A percentile compares a stretch with the other conserved stretches of the same genome.
Evolutionary conservation across 64 coral and sea anemone species (phyloP).

Genomic region (Anthopleura sola): DNA sequence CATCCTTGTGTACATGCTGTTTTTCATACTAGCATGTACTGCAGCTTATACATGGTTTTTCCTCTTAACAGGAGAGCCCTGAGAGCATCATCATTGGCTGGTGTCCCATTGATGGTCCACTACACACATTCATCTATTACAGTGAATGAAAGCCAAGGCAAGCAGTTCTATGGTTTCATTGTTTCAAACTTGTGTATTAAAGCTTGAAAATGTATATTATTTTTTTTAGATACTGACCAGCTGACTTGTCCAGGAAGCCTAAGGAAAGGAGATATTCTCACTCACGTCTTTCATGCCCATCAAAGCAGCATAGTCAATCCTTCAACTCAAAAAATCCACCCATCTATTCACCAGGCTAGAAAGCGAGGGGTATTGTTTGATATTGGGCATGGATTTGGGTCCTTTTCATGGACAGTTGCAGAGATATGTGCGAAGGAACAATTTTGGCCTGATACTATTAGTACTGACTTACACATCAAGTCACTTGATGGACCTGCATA

Average conservation of each 20-base stretch:
- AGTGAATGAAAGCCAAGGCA: constrained; percentile 21
- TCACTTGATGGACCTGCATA: constrained; percentile 64
- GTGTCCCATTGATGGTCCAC: constrained; percentile 85
- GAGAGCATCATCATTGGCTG: constrained; percentile 32
- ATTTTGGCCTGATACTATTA: constrained; percentile 91
- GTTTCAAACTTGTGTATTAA: no score
- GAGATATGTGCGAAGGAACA: constrained; percentile 73
- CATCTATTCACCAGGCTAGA: constrained; percentile 51
- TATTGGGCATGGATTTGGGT: constrained; percentile 78
- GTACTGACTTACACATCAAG: constrained; percentile 73
- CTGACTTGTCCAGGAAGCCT: constrained; percentile 74
- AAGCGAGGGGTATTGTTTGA: constrained; percentile 82
- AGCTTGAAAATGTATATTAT: no score
- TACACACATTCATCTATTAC: constrained; percentile 72
- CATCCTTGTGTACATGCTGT: no score
- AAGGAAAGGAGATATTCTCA: constrained; percentile 70
- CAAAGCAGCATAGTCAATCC: constrained; percentile 66
- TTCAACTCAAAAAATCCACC: constrained; percentile 10
- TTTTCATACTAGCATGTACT: no score
- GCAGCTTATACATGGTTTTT: no score
- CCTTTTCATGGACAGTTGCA: constrained; percentile 88
- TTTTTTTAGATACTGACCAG: background rate
- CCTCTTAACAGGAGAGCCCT: constrained; percentile 64
- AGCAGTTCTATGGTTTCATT: no score
- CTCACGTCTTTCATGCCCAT: constrained; percentile 62